Conservation (phyloP, 2,113 vertebrate genomes). For the Phoxinus phoxinus region DNA sequence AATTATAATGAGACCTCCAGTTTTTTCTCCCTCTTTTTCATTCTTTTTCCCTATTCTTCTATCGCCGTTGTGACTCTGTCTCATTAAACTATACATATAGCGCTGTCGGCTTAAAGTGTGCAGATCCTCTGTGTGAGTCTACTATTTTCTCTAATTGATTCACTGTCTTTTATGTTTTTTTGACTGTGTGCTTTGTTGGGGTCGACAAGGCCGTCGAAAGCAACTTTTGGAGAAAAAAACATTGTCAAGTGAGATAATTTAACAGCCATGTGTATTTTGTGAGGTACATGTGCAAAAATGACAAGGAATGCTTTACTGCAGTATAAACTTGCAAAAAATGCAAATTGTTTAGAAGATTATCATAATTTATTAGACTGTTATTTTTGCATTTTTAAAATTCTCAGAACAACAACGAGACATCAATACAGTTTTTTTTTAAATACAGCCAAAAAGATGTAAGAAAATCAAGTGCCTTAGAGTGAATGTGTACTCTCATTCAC, state of each 20-base stretch:
- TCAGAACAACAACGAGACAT: background rate
- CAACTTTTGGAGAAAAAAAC: background rate
- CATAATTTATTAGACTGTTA: background rate
- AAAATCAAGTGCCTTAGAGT: background rate
- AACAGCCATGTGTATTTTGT: background rate
- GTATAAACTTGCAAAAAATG: background rate
- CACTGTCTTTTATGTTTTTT: slow-evolving; percentile 27
- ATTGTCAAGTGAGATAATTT: background rate
- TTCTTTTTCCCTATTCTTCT: slow-evolving; percentile 13
- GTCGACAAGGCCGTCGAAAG: background rate
- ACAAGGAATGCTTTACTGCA: background rate
- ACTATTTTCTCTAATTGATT: background rate
- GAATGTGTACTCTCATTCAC: background rate
- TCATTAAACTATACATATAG: slow-evolving; percentile 46
- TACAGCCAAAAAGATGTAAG: background rate
- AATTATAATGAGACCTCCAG: slow-evolving; percentile 52
- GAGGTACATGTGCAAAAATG: background rate
- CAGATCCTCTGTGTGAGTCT: background rate
- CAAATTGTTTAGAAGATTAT: background rate
- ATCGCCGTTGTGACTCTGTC: slow-evolving; percentile 1
- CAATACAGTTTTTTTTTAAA: background rate
- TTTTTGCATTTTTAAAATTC: background rate
- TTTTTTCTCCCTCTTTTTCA: slow-evolving; percentile 16
- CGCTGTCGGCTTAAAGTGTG: background rate
- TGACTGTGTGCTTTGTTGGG: background rate